Conservation (phyloP, 2,888 invertebrate species). For the Nomada hirtipes region DNA sequence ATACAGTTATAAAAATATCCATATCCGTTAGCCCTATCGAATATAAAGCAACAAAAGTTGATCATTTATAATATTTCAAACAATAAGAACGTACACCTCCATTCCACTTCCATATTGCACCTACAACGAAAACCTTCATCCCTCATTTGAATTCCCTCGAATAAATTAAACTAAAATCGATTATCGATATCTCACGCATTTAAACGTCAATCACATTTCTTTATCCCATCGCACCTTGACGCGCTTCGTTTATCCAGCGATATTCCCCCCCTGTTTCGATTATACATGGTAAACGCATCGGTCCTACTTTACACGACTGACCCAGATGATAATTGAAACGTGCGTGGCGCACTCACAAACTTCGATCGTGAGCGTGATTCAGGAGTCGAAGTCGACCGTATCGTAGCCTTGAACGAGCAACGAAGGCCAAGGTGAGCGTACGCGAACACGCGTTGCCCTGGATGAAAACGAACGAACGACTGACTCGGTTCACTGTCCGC, state of each 20-base stretch:
- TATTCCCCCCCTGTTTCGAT: not conserved
- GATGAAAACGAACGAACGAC: constrained; percentile 44
- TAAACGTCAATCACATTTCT: constrained; percentile 11
- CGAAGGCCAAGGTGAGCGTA: constrained; percentile 62
- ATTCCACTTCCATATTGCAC: no score
- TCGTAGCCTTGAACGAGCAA: constrained; percentile 61
- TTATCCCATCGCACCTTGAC: constrained; percentile 14
- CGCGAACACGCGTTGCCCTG: constrained; percentile 1
- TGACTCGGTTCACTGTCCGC: constrained; percentile 49
- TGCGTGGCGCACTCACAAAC: constrained; percentile 39
- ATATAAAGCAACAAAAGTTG: no score
- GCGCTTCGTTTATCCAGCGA: constrained; percentile 18
- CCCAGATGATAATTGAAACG: constrained; percentile 51
- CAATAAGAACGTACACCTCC: no score
- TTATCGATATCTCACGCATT: not conserved
- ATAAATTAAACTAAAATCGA: constrained; percentile 12
- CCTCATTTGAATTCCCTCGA: not conserved
- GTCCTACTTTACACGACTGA: constrained; percentile 47
- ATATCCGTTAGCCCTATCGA: no score
- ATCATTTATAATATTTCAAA: no score
- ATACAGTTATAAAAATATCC: no score
- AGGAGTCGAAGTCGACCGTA: constrained; percentile 45
- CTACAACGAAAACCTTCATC: not conserved
- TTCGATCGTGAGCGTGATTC: constrained; percentile 43
- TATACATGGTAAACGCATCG: constrained; percentile 36